Percentiles rank a stretch among this genome's conserved stretches.
These are phyloP conservation scores for Lymantria dispar DNA, from an alignment of 2,888 invertebrate species.

Conservation along the genomic window DNA sequence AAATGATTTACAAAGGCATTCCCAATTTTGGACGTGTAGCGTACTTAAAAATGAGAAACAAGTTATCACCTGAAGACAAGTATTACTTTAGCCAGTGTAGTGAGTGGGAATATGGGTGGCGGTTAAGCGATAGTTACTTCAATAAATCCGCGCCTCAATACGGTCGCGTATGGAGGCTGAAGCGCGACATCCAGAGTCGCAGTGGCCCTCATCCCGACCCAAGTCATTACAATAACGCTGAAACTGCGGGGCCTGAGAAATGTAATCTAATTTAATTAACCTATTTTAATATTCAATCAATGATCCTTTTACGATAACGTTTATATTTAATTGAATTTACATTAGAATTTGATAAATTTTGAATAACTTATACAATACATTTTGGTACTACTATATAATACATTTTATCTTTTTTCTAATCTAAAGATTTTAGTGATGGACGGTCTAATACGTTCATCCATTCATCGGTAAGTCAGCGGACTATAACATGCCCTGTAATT, in stretches of 20 bases:
- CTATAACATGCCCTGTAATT: too few species aligned
- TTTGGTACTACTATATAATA: too few species aligned
- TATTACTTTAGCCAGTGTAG: slow-evolving; percentile 44
- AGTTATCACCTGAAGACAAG: slow-evolving; percentile 43
- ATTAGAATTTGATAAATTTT: too few species aligned
- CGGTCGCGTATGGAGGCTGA: slow-evolving; percentile 42
- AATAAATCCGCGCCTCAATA: slow-evolving; percentile 20
- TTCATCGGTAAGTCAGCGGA: too few species aligned
- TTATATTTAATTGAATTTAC: too few species aligned
- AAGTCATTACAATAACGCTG: slow-evolving; percentile 29
- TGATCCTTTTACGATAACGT: too few species aligned
- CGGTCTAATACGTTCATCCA: too few species aligned
- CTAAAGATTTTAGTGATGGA: too few species aligned
- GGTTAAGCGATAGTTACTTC: slow-evolving; percentile 45
- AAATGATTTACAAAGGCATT: slow-evolving; percentile 44
- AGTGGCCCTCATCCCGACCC: slow-evolving; percentile 52
- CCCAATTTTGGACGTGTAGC: slow-evolving; percentile 43
- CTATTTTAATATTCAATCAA: neutral
- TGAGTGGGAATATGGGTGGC: slow-evolving; percentile 50
- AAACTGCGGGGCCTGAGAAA: neutral
- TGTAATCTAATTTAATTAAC: slow-evolving; percentile 1
- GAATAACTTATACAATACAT: too few species aligned
- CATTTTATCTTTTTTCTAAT: too few species aligned
- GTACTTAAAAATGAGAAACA: slow-evolving; percentile 42
- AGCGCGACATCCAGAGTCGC: slow-evolving; percentile 34